Base-by-base conservation (phyloP, 2,797 vertebrate species). In the Oreonectes daqikongensis region DNA sequence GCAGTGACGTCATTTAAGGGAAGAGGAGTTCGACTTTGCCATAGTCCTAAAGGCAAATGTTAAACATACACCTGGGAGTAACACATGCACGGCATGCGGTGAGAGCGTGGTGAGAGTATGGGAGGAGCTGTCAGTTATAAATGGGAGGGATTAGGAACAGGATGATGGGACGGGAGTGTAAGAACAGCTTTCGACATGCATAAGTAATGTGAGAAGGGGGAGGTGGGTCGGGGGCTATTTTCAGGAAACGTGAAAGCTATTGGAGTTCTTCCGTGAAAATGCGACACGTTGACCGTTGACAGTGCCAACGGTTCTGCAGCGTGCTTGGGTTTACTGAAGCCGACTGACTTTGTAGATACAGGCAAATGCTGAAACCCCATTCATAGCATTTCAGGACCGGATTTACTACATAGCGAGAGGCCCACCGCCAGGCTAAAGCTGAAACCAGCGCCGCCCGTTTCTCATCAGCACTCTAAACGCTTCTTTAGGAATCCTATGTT, bases 241-340 rank as follows among this genome's bases (percentile, higher is more conserved):
- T 69, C 48, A 42, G 80, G 75, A 76, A 72, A 76, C 20, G 44
- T n/a, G 46, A 28, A 66, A 24, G 46, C 68, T 52, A 44, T 74
- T 52, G 8, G 40, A 32, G 73, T 67, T 76, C 67, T 80, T 76
- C 28, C 11, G 6, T 72, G 55, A 69, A 82, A 82, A 79, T 67
- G 73, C 44, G 63, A 79, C 61, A 76, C 77, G 38, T 67, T 61
- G 79, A 50, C 60, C 69, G 48, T 75, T 63, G 60, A 50, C 67
- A 52, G 60, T 44, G 60, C 72, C 53, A 61, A 60, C 10, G 60
- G 53, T 72, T 15, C 50, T 26, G 28, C 68, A 26, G 50, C 11
- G 46, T 35, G 69, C 69, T 77, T 42, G 63, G 68, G 53, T 69
- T 79, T 35, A 20, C 66, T 69, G 28, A 38, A 55, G 52, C 52